Conservation (phyloP, 2,888 invertebrate species). For the Dynastes maya region DNA sequence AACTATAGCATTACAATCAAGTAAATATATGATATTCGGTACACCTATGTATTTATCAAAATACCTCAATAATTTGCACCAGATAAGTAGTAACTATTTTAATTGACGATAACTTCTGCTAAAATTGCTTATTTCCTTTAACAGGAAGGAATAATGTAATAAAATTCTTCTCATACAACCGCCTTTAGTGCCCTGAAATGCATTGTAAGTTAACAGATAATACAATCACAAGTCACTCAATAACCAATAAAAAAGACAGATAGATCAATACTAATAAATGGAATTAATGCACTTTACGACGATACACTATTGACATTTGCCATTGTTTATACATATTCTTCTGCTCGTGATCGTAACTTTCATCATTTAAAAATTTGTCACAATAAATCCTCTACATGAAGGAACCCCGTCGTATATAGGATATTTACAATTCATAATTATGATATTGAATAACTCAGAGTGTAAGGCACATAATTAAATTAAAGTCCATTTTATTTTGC, state of each 20-base stretch:
- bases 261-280: slow-evolving; percentile 6
- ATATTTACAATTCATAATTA: no score
- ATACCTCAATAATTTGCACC: no score
- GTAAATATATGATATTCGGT: no score
- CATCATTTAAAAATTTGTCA: slow-evolving; percentile 15
- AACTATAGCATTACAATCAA: no score
- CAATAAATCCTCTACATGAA: slow-evolving; percentile 4
- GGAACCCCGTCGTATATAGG: background rate
- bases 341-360: background rate
- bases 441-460: no score
- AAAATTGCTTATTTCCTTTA: no score
- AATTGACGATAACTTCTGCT: no score
- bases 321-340: slow-evolving; percentile 9
- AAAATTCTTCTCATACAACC: background rate
- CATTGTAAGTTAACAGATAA: background rate
- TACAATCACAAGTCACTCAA: slow-evolving; percentile 14
- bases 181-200: slow-evolving; percentile 2
- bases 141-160: background rate
- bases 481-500: no score
- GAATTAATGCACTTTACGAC: slow-evolving; percentile 19
- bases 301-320: slow-evolving; percentile 32
- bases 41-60: no score
- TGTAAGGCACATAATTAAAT: no score
- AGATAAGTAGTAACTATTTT: no score
- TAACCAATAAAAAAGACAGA: slow-evolving; percentile 5